Base-by-base conservation (phyloP, 2,888 invertebrate genomes). In the Mythimna albipuncta region DNA sequence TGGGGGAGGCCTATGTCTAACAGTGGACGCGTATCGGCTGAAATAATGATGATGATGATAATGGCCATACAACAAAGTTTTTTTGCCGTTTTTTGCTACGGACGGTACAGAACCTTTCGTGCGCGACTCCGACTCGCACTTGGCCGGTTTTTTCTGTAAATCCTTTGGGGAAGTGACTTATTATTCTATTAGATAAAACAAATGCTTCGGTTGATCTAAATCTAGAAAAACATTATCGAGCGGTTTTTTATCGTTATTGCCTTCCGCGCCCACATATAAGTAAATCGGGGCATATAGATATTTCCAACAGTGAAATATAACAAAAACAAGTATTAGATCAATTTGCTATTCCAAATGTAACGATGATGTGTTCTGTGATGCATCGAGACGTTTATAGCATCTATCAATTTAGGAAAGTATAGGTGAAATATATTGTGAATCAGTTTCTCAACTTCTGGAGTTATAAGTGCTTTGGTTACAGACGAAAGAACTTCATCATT, bases 171-270 rank as follows among this genome's bases (percentile, higher is more conserved):
- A 35, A 13, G 35, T 47, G 13, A 66, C 11, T 26, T 58, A 75
- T 66, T 26, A 32, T 54, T 54, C 7, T 63, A 58, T 32, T 32
- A 26, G 13, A 54, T 21, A 16, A 44, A 52, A 54, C 16, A 38
- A 65, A 41, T n/a, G 47, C 13, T 11, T 58, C 13, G 11, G 13
- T 52, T 11, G 13, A 7, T 52, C 26, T 47, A 62, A 52, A 62
- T 55, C 26, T 72, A 50, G 62, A 44, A 16, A 35, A 71, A 10
- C 16, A 38, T 13, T 13, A 38, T 47, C 4, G 21, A 41, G 32
- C 11, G 11, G 4, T 69, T 54, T 62, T 71, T 5, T 52, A 16
- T n/a, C 13, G 4, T 47, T 52, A 44, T 19, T 75, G 38, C 44
- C n/a, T 13, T 47, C 16, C 11, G 38, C 11, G 38, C 38, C 47